A percentile compares a stretch with the other conserved stretches of the same genome.
Conservation (phyloP, 2,113 vertebrate species). For the Saccopteryx leptura region DNA sequence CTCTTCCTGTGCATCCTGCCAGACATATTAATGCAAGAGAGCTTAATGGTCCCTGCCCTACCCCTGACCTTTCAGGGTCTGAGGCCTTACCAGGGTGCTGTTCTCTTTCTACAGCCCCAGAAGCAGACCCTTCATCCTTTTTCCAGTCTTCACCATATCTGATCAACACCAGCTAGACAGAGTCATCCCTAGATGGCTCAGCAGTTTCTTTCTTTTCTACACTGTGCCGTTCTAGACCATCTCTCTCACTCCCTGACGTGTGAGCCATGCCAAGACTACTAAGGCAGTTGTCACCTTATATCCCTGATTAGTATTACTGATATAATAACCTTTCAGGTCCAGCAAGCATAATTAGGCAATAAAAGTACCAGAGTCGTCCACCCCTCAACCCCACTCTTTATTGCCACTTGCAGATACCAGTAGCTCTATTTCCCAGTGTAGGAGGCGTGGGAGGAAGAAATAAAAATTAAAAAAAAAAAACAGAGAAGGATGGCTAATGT, state of each 20-base stretch:
- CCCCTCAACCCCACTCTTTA: not conserved
- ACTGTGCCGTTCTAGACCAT: not conserved
- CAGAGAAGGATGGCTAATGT: no score
- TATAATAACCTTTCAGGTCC: not conserved
- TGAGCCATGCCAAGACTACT: not conserved
- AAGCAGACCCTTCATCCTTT: not conserved
- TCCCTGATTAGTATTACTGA: not conserved
- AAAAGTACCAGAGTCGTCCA: not conserved
- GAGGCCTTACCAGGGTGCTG: not conserved
- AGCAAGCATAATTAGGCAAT: not conserved
- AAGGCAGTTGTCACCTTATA: not conserved
- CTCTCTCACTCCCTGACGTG: not conserved
- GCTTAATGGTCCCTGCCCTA: not conserved
- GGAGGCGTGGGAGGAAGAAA: not conserved
- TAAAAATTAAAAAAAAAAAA: no score
- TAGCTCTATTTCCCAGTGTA: not conserved
- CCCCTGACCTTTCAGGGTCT: not conserved
- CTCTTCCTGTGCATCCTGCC: slow-evolving; percentile 3
- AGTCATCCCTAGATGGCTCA: not conserved
- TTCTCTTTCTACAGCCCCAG: not conserved
- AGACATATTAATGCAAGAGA: not conserved
- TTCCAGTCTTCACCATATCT: not conserved
- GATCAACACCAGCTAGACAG: not conserved
- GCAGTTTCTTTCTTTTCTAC: not conserved
- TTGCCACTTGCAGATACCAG: not conserved